A percentile compares a stretch with the other conserved stretches of the same genome.
Conservation (phyloP, 2,113 vertebrate genomes). For the Apistogramma diplotaenia region DNA sequence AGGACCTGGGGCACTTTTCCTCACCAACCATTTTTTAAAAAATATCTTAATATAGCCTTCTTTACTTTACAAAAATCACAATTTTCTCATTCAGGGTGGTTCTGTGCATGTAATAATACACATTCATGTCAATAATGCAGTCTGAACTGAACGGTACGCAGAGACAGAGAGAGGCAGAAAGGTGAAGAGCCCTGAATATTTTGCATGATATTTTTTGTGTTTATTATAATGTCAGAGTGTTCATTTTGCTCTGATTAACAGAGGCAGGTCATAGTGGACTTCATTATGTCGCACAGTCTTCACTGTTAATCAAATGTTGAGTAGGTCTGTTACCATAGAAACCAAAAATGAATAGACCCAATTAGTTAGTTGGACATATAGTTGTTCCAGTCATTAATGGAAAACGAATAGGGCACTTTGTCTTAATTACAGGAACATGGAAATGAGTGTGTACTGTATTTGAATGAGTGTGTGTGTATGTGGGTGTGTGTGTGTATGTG, state of each 20-base stretch:
- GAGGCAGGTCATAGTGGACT: constrained; percentile 16
- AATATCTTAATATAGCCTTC: neutral
- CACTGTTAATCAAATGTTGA: constrained; percentile 39
- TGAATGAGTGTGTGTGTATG: neutral
- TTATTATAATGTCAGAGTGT: neutral
- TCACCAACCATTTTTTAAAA: neutral
- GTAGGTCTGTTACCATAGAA: constrained; percentile 50
- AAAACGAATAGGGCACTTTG: constrained; percentile 35
- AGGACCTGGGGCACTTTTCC: neutral
- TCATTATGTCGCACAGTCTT: constrained; percentile 2
- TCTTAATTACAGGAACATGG: constrained; percentile 24
- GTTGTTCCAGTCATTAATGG: constrained; percentile 39
- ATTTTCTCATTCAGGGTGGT: neutral
- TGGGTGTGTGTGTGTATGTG: neutral
- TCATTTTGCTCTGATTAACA: constrained; percentile 31
- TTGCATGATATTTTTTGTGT: neutral
- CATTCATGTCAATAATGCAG: neutral
- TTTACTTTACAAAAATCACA: too few relatives aligned
- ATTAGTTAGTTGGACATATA: constrained; percentile 44
- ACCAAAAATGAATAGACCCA: constrained; percentile 35
- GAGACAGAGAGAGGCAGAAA: neutral
- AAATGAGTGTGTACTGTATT: neutral
- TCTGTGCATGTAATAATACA: neutral
- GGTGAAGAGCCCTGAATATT: neutral
- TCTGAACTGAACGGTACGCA: neutral